Conservation (phyloP, 2,113 vertebrate species). For the Haplotaxodon microlepis region DNA sequence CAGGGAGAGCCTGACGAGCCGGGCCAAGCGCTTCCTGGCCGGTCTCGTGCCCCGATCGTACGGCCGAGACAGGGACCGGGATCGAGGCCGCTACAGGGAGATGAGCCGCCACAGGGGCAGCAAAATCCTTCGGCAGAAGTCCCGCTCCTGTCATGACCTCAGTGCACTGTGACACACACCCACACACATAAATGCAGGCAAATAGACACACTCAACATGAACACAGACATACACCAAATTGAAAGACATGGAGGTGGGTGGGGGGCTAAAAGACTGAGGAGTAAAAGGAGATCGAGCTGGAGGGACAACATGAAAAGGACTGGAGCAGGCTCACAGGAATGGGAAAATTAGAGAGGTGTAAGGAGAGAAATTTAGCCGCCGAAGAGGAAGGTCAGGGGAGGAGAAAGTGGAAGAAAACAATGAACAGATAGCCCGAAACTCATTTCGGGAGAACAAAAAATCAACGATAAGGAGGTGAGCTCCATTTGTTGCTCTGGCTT, state of each 20-base stretch:
- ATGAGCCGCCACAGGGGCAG: constrained; percentile 71
- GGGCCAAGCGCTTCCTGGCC: constrained; percentile 83
- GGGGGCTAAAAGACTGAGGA: background rate
- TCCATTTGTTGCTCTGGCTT: background rate
- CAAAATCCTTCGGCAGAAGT: constrained; percentile 86
- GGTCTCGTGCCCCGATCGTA: constrained; percentile 80
- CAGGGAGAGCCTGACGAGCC: constrained; percentile 83
- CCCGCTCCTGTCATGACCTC: constrained; percentile 88
- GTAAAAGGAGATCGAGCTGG: background rate
- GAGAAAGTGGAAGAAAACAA: background rate
- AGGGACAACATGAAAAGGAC: background rate
- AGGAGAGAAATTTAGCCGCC: background rate
- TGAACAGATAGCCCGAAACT: background rate
- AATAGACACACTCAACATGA: background rate
- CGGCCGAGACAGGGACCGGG: constrained; percentile 65
- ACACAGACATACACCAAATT: constrained; percentile 2
- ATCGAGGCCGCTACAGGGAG: constrained; percentile 69
- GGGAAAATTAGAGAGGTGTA: background rate
- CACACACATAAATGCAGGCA: background rate
- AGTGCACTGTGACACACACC: constrained; percentile 69
- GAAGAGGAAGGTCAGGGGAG: background rate
- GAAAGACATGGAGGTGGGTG: background rate
- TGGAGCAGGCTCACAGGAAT: background rate
- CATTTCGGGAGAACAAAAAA: background rate
- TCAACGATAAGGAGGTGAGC: background rate